Conservation (phyloP, 2,113 vertebrate species). For the Muntiacus reevesi region DNA sequence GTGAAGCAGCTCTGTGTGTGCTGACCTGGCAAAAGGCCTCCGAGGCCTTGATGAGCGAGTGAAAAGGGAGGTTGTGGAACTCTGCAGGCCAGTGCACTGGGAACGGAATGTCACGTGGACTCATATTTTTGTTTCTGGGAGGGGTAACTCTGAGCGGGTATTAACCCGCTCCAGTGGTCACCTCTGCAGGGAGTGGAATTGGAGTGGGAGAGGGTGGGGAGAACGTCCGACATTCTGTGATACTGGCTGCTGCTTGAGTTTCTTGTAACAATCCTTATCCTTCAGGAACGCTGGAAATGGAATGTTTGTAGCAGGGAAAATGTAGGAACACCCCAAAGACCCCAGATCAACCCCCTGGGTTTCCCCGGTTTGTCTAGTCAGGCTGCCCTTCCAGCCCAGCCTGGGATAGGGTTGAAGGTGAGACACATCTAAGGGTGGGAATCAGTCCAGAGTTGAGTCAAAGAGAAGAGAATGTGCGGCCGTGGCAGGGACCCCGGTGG, state of each 20-base stretch:
- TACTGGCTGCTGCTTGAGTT: background rate
- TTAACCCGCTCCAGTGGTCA: background rate
- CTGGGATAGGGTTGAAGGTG: background rate
- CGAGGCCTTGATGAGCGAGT: background rate
- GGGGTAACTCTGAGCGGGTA: background rate
- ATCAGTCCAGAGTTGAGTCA: background rate
- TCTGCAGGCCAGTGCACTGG: background rate
- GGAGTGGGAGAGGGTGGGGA: background rate
- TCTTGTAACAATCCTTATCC: background rate
- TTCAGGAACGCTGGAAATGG: background rate
- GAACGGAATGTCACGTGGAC: background rate
- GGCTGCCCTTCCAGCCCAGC: background rate
- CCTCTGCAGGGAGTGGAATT: background rate
- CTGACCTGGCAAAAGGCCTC: background rate
- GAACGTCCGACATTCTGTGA: background rate
- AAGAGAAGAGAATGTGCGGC: background rate
- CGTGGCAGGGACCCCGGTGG: background rate
- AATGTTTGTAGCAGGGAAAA: background rate
- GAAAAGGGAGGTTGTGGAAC: background rate
- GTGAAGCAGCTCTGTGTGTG: rapidly evolving
- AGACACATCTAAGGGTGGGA: background rate
- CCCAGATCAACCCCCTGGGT: background rate
- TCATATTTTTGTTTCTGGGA: background rate
- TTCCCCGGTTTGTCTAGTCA: background rate
- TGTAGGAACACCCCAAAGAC: background rate